Base-by-base conservation (phyloP, 2,888 invertebrate genomes). In the Drosophila nr. perissopoda region DNA sequence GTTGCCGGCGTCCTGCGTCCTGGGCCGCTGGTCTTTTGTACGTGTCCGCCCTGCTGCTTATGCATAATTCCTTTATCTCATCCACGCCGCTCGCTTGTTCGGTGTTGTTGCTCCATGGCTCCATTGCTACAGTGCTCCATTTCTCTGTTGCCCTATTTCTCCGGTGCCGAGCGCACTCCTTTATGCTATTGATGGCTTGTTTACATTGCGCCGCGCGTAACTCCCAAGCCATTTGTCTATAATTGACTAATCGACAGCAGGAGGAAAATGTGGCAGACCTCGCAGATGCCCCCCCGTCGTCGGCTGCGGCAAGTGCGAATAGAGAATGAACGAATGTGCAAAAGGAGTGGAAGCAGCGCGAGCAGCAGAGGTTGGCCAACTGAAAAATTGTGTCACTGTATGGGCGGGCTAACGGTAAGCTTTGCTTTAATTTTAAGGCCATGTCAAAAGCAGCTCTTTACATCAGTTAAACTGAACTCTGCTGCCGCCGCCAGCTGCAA, bases 1-100 rank as follows among this genome's bases (percentile, higher is more conserved):
- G 70, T 74, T 57, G 16, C 25, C 25, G 4, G 8, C 29, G 31
- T 38, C 38, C 38, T 40, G 54, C 53, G 42, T 69, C 63, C 70
- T 42, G 61, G 57, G 33, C 69, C 56, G 65, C 69, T 49, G 60
- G 72, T 67, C 81, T 74, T 84, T 75, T 83, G 27, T 60, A 21
- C 54, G 11, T 56, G 65, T 73, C 70, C 29, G 31, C 42, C 31
- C 21, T 31, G 71, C 71, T 78, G 85, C 85, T 85, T 81, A 83
- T 85, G 80, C 88, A 87, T 87, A 85, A 85, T 87, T 87, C 84
- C 83, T 85, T 85, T 85, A 85, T 85, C 84, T 85, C 81, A 70
- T 58, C 71, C 73, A 69, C 71, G 67, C 74, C 64, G 62, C 69
- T 61, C 45, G 65, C 73, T 61, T 33, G 67, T 36, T 59, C 40